Percentiles rank a stretch among this genome's conserved stretches.
These are phyloP conservation scores for Drosophila merina DNA, from an alignment of 2,888 invertebrate species.

Conservation along the genomic window DNA sequence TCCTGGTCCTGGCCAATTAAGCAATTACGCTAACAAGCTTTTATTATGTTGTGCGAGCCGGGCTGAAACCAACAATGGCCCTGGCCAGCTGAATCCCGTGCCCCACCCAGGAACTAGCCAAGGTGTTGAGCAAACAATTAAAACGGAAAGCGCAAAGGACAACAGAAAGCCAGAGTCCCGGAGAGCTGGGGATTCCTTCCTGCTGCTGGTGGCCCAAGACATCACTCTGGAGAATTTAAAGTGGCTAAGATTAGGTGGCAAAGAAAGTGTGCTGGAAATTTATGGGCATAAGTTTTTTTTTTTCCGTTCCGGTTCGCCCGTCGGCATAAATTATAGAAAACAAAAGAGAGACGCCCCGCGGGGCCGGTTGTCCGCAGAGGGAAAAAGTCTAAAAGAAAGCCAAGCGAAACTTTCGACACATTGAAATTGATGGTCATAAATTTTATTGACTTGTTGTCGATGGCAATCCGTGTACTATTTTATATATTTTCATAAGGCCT, in stretches of 20 bases:
- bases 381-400: slow-evolving; percentile 7
- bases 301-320: slow-evolving; percentile 22
- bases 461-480: slow-evolving; percentile 19
- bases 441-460: slow-evolving; percentile 65
- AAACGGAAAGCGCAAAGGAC: slow-evolving; percentile 43
- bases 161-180: slow-evolving; percentile 20
- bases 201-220: background rate
- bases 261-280: slow-evolving; percentile 27
- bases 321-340: slow-evolving; percentile 52
- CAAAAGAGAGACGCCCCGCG: slow-evolving; percentile 22
- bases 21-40: slow-evolving; percentile 78
- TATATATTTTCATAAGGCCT: slow-evolving; percentile 11
- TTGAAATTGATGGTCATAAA: slow-evolving; percentile 67
- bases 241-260: slow-evolving; percentile 56
- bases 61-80: slow-evolving; percentile 26
- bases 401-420: slow-evolving; percentile 51
- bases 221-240: slow-evolving; percentile 53
- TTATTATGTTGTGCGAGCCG: slow-evolving; percentile 65
- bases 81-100: background rate
- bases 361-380: slow-evolving; percentile 19
- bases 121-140: slow-evolving; percentile 77
- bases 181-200: too few species aligned
- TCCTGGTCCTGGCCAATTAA: slow-evolving; percentile 64
- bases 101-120: slow-evolving; percentile 36
- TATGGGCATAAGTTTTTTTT: slow-evolving; percentile 32